Conservation (phyloP, 37 sponge, comb jelly and placozoan genomes). For the Spongia lamella region DNA sequence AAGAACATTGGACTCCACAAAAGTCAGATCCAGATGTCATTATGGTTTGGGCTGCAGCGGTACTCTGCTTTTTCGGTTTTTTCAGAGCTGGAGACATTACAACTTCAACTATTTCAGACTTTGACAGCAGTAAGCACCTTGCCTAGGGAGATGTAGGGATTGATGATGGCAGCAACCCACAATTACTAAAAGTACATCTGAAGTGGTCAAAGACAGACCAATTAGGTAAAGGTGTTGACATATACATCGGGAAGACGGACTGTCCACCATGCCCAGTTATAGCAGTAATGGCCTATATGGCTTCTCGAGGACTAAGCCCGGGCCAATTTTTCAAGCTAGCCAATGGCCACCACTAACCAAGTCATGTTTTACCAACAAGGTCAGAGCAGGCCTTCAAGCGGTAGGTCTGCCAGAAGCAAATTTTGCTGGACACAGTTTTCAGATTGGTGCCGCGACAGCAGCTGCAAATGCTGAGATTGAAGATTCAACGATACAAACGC, state of each 20-base stretch:
- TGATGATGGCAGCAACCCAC: background rate
- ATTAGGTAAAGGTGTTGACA: constrained; percentile 7
- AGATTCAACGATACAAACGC: constrained; percentile 9
- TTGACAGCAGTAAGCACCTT: constrained; percentile 4
- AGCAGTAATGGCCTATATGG: constrained; percentile 7
- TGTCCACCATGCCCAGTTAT: constrained; percentile 2
- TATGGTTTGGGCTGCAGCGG: constrained; percentile 50
- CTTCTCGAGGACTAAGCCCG: background rate
- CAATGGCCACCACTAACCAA: constrained; percentile 14
- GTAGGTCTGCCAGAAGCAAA: background rate
- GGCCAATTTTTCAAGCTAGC: constrained; percentile 7
- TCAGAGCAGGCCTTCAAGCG: background rate
- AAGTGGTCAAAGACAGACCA: constrained; percentile 13
- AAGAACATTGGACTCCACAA: too few relatives aligned
- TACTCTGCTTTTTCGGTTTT: constrained; percentile 46
- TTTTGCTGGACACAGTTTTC: constrained; percentile 31
- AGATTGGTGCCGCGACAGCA: constrained; percentile 27
- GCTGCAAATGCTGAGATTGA: constrained; percentile 10
- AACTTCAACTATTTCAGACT: background rate
- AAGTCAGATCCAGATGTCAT: too few relatives aligned
- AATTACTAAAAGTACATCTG: background rate
- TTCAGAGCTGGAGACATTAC: constrained; percentile 36
- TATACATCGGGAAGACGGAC: constrained; percentile 5
- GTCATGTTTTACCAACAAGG: background rate
- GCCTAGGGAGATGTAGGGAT: constrained; percentile 9